Base-by-base conservation (phyloP, 2,797 vertebrate genomes). In the Caiman crocodilus region DNA sequence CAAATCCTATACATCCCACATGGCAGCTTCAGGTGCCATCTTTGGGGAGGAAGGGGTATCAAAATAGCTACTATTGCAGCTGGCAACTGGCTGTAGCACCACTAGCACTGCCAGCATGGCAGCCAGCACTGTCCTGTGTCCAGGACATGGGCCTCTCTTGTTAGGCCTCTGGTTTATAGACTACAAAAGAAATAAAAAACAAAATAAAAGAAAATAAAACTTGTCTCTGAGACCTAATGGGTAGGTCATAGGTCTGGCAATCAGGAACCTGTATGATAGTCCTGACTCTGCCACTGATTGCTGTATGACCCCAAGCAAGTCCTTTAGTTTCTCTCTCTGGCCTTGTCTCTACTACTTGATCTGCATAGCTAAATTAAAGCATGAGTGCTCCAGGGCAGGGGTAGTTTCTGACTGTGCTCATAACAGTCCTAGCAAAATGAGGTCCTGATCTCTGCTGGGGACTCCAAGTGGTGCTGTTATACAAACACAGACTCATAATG, bases 281-380 rank as follows among this genome's bases (percentile, higher is more conserved):
- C 42, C 23, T 1, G 1, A 7, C 2, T 21, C 69, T 1, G 0
- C 42, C 89, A 59, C 21, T 30, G 26, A 55, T 28, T 18, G n/a
- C n/a, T 59, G 26, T 0, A 0, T n/a, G 58, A 1, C 0, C 1
- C 0, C 56, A 18, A 28, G 23, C 73, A 55, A 16, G 25, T 30
- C 7, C 2, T 8, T 57, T 23, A 18, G 23, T 76, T 42, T 65
- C 25, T 64, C 32, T 55, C 21, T 17, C 25, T 14, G 23, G 42
- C 20, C 50, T n/a, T 63, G 35, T 50, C 64, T 63, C 42, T 7
- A 64, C 42, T 3, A 50, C 42, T 50, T 18, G 4, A 30, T 20
- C 64, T 65, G 16, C 10, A 28, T 65, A n/a, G 16, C n/a, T 28
- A n/a, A 30, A 17, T 67, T 30, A 65, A 65, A 65, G 12, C 11